Conservation (phyloP, 2,113 vertebrate species). For the Petromus typicus region DNA sequence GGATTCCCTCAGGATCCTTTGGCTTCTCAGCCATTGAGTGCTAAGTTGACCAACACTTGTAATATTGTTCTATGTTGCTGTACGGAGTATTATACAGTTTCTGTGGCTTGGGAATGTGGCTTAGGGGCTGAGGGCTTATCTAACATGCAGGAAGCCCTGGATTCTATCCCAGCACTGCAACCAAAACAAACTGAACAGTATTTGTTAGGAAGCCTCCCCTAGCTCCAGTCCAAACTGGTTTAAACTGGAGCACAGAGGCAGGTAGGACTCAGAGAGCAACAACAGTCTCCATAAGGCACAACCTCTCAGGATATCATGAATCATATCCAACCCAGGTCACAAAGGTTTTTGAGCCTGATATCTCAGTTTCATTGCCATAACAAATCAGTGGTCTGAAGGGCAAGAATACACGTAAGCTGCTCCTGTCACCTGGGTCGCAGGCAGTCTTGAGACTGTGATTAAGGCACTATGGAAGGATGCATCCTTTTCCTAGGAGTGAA, state of each 20-base stretch:
- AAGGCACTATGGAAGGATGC: neutral
- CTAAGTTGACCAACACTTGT: neutral
- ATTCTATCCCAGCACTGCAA: neutral
- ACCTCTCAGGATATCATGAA: neutral
- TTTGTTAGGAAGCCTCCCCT: neutral
- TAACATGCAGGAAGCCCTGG: neutral
- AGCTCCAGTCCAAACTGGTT: constrained; percentile 47
- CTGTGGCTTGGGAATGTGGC: neutral
- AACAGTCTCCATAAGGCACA: neutral
- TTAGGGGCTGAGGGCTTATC: neutral
- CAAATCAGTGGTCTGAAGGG: neutral
- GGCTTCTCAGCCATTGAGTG: neutral
- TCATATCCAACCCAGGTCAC: constrained; percentile 46
- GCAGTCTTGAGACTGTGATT: neutral
- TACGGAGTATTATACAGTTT: neutral
- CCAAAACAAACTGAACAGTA: neutral
- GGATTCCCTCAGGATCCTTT: neutral
- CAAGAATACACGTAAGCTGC: neutral
- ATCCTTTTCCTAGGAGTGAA: neutral
- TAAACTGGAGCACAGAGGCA: constrained; percentile 27
- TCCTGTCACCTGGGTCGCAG: neutral
- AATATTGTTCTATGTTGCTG: neutral
- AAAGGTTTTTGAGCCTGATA: constrained; percentile 15
- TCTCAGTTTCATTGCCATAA: neutral
- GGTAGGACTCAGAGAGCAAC: neutral